These are phyloP conservation scores for Pandemis corylana DNA, from an alignment of 2,888 invertebrate species.

Conservation along the genomic window DNA sequence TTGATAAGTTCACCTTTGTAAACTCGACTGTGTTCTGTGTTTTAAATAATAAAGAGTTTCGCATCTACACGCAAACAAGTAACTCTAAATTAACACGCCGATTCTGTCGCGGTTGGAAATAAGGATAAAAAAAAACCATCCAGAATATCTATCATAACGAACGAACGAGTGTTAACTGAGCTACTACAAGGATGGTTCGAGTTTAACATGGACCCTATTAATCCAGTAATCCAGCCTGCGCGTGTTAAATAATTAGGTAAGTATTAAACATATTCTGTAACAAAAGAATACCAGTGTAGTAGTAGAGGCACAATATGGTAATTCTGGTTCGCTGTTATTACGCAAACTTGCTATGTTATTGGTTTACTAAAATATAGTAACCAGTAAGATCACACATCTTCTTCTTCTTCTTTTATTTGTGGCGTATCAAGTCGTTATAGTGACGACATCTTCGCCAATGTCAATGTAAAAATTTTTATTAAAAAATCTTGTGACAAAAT, in stretches of 20 bases:
- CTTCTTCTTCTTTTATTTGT: no score
- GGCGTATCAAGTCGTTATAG: no score
- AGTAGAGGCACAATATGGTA: background rate
- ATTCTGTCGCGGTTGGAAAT: no score
- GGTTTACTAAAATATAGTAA: no score
- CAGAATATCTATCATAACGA: no score
- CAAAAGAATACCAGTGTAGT: no score
- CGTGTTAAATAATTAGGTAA: background rate
- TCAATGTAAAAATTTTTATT: no score
- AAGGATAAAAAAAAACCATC: no score
- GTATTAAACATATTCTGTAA: background rate
- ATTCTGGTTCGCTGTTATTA: background rate
- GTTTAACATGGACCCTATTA: background rate
- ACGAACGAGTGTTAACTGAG: background rate
- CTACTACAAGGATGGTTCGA: background rate
- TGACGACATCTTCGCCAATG: no score
- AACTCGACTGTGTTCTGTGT: background rate
- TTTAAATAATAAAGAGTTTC: background rate
- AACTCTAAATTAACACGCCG: background rate
- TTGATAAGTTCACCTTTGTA: background rate
- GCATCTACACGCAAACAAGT: background rate
- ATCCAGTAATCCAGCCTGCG: background rate
- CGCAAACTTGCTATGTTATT: no score
- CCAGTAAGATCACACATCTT: no score
- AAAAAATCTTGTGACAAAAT: no score